Conservation (phyloP, 2,888 invertebrate species). For the Eristalis arbustorum region DNA sequence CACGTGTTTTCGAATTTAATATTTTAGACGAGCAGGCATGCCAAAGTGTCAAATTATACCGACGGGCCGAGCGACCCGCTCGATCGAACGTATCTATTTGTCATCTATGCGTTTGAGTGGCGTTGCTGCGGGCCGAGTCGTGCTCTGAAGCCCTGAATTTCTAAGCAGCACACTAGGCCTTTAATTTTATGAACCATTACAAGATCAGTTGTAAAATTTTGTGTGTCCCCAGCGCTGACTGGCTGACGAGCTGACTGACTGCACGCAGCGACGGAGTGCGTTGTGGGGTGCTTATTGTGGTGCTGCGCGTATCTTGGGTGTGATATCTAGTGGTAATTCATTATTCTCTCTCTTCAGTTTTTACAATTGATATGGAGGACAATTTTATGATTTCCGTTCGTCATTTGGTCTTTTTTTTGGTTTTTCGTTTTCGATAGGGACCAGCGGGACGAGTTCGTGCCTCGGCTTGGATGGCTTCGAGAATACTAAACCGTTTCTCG, state of each 20-base stretch:
- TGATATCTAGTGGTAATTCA: conserved; percentile 65
- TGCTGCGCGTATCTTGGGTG: conserved; percentile 42
- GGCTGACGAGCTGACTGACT: not conserved
- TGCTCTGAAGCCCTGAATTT: conserved; percentile 49
- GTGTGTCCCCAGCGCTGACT: not conserved
- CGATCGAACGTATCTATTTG: conserved; percentile 21
- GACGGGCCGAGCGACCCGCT: conserved; percentile 29
- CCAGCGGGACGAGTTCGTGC: conserved; percentile 61
- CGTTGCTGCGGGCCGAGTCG: conserved; percentile 4
- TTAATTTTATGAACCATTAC: conserved; percentile 53
- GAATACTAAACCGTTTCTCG: conserved; percentile 31
- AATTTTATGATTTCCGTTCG: conserved; percentile 68
- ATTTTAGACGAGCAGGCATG: conserved; percentile 63
- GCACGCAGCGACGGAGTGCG: not conserved
- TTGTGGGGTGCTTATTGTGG: not conserved
- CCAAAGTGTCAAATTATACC: conserved; percentile 67
- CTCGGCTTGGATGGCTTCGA: not conserved
- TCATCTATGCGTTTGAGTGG: conserved; percentile 38
- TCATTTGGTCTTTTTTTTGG: conserved; percentile 52
- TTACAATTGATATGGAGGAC: conserved; percentile 51
- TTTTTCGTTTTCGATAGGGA: conserved; percentile 37
- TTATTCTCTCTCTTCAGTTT: conserved; percentile 7
- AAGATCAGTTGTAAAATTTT: conserved; percentile 33
- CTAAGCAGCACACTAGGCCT: conserved; percentile 31
- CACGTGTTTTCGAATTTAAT: conserved; percentile 76